Base-by-base conservation (phyloP, 2,888 invertebrate species). In the Deroplatys truncata region DNA sequence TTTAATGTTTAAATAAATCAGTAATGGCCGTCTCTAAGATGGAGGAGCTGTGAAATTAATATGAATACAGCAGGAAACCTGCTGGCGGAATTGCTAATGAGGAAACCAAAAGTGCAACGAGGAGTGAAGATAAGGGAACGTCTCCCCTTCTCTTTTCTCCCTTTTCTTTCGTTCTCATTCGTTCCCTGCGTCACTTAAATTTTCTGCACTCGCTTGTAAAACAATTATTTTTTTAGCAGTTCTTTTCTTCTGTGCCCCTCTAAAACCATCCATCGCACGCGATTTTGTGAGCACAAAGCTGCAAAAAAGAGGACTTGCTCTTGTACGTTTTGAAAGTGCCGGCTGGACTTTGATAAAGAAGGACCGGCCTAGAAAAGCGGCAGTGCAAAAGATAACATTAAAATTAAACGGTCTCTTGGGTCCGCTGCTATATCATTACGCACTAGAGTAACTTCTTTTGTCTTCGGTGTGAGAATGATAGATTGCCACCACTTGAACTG, bases 191-290 rank as follows among this genome's bases (percentile, higher is more conserved):
- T 85, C 85, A 28, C 85, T 85, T 85, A 29, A 85, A 49, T 85
- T 85, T 85, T 85, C 85, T 85, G 28, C 85, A 85, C 49, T 85
- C 13, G 49, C 85, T 85, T 85, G 85, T 85, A 85, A 85, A 85
- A 85, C 85, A 85, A 85, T 85, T 85, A 85, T 15, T 85, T 85
- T 85, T 85, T 49, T 35, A 72, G 56, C 25, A 72, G 25, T 72
- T 72, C 56, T 72, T 72, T 72, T 72, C 56, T 72, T 72, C 56
- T 20, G 20, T 25, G 56, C 25, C 56, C 56, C 56, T 72, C 56
- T 72, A 72, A 72, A 72, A 20, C 56, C 56, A 72, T 72, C 56
- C 56, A 72, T 43, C 43, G 43, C 43, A 43, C 43, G 43, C 43
- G 25, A 72, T 72, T 72, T 25, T 72, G 56, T 72, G 56, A 25